A percentile compares a stretch with the other conserved stretches of the same genome.
These are phyloP conservation scores for Panonychus citri DNA, from an alignment of 1,140 invertebrate genomes.

Conservation along the genomic window DNA sequence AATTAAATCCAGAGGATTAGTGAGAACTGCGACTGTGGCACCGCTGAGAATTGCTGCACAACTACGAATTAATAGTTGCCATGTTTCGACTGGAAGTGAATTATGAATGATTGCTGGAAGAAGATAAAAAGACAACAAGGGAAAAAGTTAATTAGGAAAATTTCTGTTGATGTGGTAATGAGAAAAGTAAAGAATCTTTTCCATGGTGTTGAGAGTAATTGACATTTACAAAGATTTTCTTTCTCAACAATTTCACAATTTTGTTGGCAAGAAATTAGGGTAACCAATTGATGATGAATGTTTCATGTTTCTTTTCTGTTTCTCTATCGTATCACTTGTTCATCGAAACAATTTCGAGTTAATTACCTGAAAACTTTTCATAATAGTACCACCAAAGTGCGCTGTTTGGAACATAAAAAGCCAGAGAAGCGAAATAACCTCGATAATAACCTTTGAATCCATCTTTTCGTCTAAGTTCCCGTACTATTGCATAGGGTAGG, in stretches of 20 bases:
- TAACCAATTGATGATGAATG: conserved; percentile 1
- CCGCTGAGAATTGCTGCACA: conserved; percentile 67
- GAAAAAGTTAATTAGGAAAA: neutral
- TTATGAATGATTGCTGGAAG: conserved; percentile 14
- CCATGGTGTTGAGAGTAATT: too few relatives aligned
- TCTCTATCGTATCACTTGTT: neutral
- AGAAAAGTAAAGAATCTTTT: too few relatives aligned
- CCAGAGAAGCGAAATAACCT: conserved; percentile 70
- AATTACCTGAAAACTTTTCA: conserved; percentile 68
- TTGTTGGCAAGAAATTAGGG: neutral
- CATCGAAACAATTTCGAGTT: too few relatives aligned
- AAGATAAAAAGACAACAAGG: neutral
- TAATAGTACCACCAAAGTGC: conserved; percentile 92
- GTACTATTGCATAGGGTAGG: conserved; percentile 41
- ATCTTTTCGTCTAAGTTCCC: conserved; percentile 46
- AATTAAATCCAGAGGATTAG: conserved; percentile 83
- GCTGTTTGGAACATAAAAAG: conserved; percentile 79
- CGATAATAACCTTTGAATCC: conserved; percentile 71
- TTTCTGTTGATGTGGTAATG: too few relatives aligned
- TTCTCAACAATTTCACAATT: neutral
- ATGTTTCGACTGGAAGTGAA: conserved; percentile 45
- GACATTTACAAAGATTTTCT: too few relatives aligned
- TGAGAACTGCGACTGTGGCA: conserved; percentile 69
- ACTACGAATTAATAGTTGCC: conserved; percentile 64
- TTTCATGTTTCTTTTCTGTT: neutral